Percentiles rank a stretch among this genome's conserved stretches.
Conservation (phyloP, 2,113 vertebrate genomes). For the Euleptes europaea region DNA sequence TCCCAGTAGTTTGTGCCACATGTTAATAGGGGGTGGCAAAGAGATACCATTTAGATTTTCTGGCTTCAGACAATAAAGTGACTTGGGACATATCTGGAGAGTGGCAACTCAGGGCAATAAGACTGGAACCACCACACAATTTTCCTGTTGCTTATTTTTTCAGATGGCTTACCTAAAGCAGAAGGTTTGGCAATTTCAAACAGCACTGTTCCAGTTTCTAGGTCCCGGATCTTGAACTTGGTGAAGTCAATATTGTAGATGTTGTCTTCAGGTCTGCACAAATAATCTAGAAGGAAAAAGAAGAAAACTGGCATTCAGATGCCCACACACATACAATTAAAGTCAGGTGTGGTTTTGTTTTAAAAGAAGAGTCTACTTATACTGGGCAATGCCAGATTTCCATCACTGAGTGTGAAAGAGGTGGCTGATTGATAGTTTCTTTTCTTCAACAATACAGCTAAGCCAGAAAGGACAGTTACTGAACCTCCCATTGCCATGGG, state of each 20-base stretch:
- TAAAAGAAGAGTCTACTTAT: not conserved
- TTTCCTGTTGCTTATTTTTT: not conserved
- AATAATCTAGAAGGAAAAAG: slow-evolving; percentile 81
- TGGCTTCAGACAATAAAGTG: too few species aligned
- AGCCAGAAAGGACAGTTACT: too few species aligned
- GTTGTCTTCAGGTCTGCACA: slow-evolving; percentile 96
- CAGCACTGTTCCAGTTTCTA: slow-evolving; percentile 93
- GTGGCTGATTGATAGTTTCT: not conserved
- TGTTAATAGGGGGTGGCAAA: too few species aligned
- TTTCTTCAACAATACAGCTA: too few species aligned
- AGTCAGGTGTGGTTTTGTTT: not conserved
- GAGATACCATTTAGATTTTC: too few species aligned
- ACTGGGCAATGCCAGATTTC: not conserved
- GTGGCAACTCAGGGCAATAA: not conserved
- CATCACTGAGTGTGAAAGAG: not conserved
- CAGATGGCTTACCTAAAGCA: slow-evolving; percentile 76
- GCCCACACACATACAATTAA: not conserved
- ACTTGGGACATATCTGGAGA: too few species aligned
- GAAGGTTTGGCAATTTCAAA: slow-evolving; percentile 98
- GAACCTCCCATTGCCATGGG: too few species aligned
- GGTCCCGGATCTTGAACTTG: slow-evolving; percentile 96
- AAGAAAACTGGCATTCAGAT: not conserved
- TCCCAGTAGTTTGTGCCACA: not conserved
- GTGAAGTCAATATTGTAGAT: slow-evolving; percentile 96
- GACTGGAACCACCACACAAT: not conserved